Conservation (phyloP, 2,888 invertebrate genomes). For the Ophion costatus region DNA sequence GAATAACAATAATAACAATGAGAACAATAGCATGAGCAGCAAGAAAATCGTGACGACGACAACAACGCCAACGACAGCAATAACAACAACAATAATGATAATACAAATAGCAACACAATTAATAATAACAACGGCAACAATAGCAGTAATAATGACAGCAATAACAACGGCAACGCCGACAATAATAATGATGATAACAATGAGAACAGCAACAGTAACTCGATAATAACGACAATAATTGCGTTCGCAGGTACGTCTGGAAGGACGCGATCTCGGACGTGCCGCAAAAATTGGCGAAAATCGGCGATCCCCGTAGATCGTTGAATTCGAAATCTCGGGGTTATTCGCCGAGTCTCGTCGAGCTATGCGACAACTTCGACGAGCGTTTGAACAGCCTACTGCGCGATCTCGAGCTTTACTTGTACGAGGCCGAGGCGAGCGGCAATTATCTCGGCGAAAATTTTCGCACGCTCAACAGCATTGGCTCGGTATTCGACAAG, state of each 20-base stretch:
- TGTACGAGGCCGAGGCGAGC: slow-evolving; percentile 85
- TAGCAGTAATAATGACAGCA: too few relatives aligned
- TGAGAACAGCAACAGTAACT: too few relatives aligned
- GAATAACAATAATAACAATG: too few relatives aligned
- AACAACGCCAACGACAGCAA: too few relatives aligned
- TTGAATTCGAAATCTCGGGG: slow-evolving; percentile 91
- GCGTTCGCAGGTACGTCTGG: slow-evolving; percentile 85
- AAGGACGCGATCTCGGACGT: slow-evolving; percentile 87
- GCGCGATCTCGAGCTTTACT: slow-evolving; percentile 88
- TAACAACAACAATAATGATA: too few relatives aligned
- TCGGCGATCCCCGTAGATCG: slow-evolving; percentile 81
- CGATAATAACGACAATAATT: background rate
- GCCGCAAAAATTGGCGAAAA: slow-evolving; percentile 82
- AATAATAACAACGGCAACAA: too few relatives aligned
- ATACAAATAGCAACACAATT: too few relatives aligned
- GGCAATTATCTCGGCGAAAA: slow-evolving; percentile 74
- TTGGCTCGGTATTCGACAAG: slow-evolving; percentile 76
- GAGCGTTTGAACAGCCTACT: slow-evolving; percentile 87
- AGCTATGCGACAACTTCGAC: slow-evolving; percentile 88
- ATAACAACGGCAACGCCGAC: too few relatives aligned
- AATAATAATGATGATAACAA: too few relatives aligned
- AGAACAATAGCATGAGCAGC: too few relatives aligned
- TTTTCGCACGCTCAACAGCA: slow-evolving; percentile 59
- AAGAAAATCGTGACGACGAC: too few relatives aligned
- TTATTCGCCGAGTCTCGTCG: slow-evolving; percentile 89